Evolutionary conservation across 2,888 invertebrate species (phyloP).

Genomic region (Norana najaformis): DNA sequence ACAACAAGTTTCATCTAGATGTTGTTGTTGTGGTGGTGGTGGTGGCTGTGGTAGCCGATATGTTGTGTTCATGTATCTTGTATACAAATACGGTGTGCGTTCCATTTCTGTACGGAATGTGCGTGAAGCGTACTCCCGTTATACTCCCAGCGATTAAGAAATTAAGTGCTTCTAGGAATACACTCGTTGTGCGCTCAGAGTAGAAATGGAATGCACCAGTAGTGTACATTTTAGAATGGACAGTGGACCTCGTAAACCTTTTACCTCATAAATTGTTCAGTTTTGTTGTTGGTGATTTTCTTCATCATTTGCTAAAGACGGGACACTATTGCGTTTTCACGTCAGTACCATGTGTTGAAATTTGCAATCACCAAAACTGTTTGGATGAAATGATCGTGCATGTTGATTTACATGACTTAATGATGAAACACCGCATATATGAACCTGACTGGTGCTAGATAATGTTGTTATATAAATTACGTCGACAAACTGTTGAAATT

Average conservation of each 20-base stretch:
- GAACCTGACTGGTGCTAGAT: background rate
- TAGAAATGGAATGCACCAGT: background rate
- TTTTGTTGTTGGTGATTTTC: background rate
- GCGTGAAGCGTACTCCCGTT: background rate
- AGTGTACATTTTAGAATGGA: background rate
- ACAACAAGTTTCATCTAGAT: background rate
- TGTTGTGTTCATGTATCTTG: background rate
- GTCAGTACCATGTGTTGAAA: background rate
- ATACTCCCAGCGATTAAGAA: background rate
- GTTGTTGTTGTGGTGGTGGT: constrained; percentile 40
- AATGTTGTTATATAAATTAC: background rate
- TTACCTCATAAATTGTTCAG: background rate
- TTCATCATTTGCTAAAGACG: background rate
- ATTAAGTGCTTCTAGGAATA: background rate
- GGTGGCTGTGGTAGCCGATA: constrained; percentile 45
- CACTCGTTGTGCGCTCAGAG: background rate
- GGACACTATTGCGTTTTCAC: too few species aligned
- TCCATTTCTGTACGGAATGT: background rate
- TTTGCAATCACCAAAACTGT: background rate
- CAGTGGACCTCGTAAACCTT: background rate
- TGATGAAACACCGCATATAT: too few species aligned
- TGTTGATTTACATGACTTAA: background rate
- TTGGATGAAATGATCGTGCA: background rate
- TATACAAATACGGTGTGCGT: background rate
- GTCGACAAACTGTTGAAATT: background rate